These are phyloP conservation scores for Empis livida DNA, from an alignment of 2,888 invertebrate genomes.

Conservation along the genomic window DNA sequence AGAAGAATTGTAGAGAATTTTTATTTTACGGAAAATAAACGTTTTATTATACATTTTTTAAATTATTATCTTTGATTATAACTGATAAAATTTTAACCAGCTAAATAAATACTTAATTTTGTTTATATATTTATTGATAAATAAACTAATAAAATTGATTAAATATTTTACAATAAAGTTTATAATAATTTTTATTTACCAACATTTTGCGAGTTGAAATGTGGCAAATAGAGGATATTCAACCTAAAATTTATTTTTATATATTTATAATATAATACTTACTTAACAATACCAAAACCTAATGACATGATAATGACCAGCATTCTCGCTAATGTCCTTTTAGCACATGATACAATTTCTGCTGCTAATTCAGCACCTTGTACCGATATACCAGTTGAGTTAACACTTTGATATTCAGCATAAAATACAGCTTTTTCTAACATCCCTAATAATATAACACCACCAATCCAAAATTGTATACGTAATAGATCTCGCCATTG, in stretches of 20 bases:
- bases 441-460: slow-evolving; percentile 77
- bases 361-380: slow-evolving; percentile 68
- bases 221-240: no score
- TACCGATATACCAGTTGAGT: slow-evolving; percentile 50
- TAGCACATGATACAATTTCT: slow-evolving; percentile 83
- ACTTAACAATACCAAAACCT: slow-evolving; percentile 94
- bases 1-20: no score
- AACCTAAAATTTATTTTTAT: not conserved
- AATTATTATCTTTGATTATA: no score
- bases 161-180: no score
- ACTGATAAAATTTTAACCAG: no score
- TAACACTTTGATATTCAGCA: slow-evolving; percentile 71
- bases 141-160: no score
- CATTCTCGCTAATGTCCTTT: slow-evolving; percentile 83
- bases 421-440: slow-evolving; percentile 81
- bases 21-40: no score
- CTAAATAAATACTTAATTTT: no score
- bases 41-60: no score
- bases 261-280: slow-evolving; percentile 27
- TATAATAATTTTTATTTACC: no score
- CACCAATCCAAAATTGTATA: slow-evolving; percentile 94
- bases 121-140: no score
- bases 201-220: no score
- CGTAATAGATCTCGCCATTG: slow-evolving; percentile 85
- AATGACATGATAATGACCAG: slow-evolving; percentile 87